phyloP scores from a whole-genome alignment of 2,888 invertebrate genomes.

The Pandemis heparana region DNA sequence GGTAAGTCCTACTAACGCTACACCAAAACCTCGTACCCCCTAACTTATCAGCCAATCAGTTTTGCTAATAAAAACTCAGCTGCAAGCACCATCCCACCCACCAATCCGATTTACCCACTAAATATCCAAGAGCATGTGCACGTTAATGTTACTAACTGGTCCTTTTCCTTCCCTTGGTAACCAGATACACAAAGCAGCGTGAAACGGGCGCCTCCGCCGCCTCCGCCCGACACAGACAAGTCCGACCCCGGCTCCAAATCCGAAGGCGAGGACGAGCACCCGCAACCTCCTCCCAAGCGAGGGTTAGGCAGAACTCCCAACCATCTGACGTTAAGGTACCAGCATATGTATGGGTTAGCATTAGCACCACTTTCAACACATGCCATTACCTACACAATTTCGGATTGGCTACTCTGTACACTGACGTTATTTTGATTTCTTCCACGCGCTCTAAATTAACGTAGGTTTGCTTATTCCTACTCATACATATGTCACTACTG shows the following conservation, averaged over 20 bases:
- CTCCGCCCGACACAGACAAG: slow-evolving; percentile 78
- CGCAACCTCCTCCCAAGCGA: slow-evolving; percentile 86
- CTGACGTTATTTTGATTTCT: slow-evolving; percentile 48
- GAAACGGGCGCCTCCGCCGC: slow-evolving; percentile 63
- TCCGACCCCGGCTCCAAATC: slow-evolving; percentile 91
- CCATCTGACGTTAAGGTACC: slow-evolving; percentile 94
- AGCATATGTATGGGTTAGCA: slow-evolving; percentile 75
- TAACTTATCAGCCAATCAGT: not conserved
- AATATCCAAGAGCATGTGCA: slow-evolving; percentile 30
- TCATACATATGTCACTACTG: slow-evolving; percentile 74
- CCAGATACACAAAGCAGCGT: slow-evolving; percentile 54
- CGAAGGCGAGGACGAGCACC: slow-evolving; percentile 94
- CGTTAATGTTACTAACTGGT: slow-evolving; percentile 41
- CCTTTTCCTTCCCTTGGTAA: slow-evolving; percentile 30
- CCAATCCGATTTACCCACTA: not conserved
- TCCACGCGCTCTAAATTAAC: slow-evolving; percentile 54
- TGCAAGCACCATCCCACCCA: not conserved
- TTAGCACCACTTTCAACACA: slow-evolving; percentile 55
- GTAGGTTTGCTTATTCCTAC: slow-evolving; percentile 72
- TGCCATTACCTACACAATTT: slow-evolving; percentile 56
- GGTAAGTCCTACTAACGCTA: slow-evolving; percentile 80
- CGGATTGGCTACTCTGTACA: slow-evolving; percentile 52
- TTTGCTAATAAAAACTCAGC: not conserved
- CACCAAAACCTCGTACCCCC: not conserved
- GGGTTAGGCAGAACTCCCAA: slow-evolving; percentile 96